Conservation (phyloP, 2,113 vertebrate genomes). For the Pituophis catenifer region DNA sequence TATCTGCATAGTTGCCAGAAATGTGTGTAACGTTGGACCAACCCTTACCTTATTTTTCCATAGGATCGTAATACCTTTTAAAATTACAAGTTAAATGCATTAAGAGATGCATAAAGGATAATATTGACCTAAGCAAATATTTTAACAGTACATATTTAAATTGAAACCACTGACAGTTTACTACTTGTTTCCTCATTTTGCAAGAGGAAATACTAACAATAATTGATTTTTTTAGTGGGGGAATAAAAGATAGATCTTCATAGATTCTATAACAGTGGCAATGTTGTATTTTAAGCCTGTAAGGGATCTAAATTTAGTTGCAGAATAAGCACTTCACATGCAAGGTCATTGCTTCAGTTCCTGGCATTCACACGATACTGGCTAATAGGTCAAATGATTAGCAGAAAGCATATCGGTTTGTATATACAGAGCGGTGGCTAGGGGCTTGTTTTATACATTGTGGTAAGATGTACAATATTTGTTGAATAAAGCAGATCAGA, state of each 20-base stretch:
- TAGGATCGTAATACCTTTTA: not conserved
- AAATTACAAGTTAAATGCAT: not conserved
- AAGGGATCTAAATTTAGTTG: not conserved
- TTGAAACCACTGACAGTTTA: not conserved
- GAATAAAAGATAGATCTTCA: not conserved
- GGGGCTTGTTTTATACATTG: not conserved
- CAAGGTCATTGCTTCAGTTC: not conserved
- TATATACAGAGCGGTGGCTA: not conserved
- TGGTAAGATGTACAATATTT: not conserved
- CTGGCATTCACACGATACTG: not conserved
- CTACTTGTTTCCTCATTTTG: not conserved
- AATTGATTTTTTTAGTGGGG: not conserved
- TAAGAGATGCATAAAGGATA: fast-evolving
- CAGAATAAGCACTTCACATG: not conserved
- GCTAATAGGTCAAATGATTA: not conserved
- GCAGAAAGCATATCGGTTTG: not conserved
- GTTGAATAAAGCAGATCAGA: not conserved
- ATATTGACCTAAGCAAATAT: fast-evolving
- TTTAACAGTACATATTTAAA: not conserved
- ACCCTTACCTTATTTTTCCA: not conserved
- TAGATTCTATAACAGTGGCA: not conserved
- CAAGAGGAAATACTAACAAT: not conserved
- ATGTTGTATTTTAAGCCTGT: not conserved
- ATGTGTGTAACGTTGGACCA: not conserved
- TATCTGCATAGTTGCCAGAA: not conserved